These are phyloP conservation scores for Scylla paramamosain DNA, from an alignment of 1,140 invertebrate species.

Conservation along the genomic window DNA sequence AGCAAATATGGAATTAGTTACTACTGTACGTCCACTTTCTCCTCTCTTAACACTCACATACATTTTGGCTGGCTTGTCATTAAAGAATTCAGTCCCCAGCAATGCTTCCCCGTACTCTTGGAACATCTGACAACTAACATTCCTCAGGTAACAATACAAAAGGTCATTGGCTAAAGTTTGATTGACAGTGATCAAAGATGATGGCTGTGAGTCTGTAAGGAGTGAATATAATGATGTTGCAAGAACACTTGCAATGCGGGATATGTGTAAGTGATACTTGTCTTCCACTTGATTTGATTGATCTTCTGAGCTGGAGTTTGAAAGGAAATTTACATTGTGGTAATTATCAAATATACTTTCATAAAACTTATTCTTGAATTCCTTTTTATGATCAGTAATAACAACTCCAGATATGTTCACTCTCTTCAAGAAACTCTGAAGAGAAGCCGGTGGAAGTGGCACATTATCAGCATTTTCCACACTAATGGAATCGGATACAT, in stretches of 20 bases:
- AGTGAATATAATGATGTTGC: slow-evolving; percentile 65
- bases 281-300: slow-evolving; percentile 6
- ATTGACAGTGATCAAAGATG: slow-evolving; percentile 55
- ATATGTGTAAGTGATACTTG: slow-evolving; percentile 64
- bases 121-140: slow-evolving; percentile 73
- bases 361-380: slow-evolving; percentile 55
- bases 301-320: slow-evolving; percentile 22
- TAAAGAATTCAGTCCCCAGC: slow-evolving; percentile 27
- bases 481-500: background rate
- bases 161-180: slow-evolving; percentile 59
- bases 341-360: slow-evolving; percentile 71
- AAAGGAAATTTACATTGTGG: slow-evolving; percentile 64
- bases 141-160: slow-evolving; percentile 68
- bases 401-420: slow-evolving; percentile 64
- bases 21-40: slow-evolving; percentile 53
- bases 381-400: slow-evolving; percentile 53
- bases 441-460: slow-evolving; percentile 59
- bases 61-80: slow-evolving; percentile 72
- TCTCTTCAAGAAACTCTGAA: slow-evolving; percentile 65
- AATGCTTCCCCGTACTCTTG: slow-evolving; percentile 54
- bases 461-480: slow-evolving; percentile 41
- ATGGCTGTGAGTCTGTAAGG: background rate
- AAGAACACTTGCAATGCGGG: slow-evolving; percentile 65
- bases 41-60: slow-evolving; percentile 67
- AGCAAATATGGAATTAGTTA: slow-evolving; percentile 63